Conservation (phyloP, 2,888 invertebrate species). For the Cephalotes varians region DNA sequence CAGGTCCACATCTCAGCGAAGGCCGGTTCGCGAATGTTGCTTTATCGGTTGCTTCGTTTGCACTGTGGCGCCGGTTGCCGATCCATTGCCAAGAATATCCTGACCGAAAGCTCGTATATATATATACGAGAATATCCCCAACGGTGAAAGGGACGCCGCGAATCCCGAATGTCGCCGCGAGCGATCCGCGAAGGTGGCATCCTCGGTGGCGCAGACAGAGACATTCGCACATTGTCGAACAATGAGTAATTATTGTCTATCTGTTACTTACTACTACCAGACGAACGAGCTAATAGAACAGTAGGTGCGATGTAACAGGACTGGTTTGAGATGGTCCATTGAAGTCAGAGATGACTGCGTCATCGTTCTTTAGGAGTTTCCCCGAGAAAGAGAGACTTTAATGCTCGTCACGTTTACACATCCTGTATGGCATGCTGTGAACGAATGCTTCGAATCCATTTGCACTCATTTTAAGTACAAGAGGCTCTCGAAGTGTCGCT, state of each 20-base stretch:
- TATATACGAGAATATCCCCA: slow-evolving; percentile 65
- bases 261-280: slow-evolving; percentile 21
- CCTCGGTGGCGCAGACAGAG: slow-evolving; percentile 25
- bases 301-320: slow-evolving; percentile 3
- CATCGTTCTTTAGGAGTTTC: slow-evolving; percentile 68
- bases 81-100: slow-evolving; percentile 48
- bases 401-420: slow-evolving; percentile 59
- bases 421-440: slow-evolving; percentile 23
- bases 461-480: background rate
- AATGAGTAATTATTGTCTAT: slow-evolving; percentile 61
- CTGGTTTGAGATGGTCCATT: slow-evolving; percentile 50
- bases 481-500: background rate
- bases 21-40: background rate
- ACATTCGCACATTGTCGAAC: slow-evolving; percentile 40
- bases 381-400: slow-evolving; percentile 30
- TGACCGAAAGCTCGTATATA: slow-evolving; percentile 63
- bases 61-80: slow-evolving; percentile 22
- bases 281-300: background rate
- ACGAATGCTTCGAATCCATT: background rate
- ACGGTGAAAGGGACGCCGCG: slow-evolving; percentile 65
- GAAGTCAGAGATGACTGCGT: slow-evolving; percentile 47
- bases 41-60: slow-evolving; percentile 14
- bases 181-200: slow-evolving; percentile 40
- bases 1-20: slow-evolving; percentile 20
- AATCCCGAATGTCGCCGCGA: background rate